phyloP scores from a whole-genome alignment of 1,140 invertebrate genomes.

The Lasaia peninsularis region DNA sequence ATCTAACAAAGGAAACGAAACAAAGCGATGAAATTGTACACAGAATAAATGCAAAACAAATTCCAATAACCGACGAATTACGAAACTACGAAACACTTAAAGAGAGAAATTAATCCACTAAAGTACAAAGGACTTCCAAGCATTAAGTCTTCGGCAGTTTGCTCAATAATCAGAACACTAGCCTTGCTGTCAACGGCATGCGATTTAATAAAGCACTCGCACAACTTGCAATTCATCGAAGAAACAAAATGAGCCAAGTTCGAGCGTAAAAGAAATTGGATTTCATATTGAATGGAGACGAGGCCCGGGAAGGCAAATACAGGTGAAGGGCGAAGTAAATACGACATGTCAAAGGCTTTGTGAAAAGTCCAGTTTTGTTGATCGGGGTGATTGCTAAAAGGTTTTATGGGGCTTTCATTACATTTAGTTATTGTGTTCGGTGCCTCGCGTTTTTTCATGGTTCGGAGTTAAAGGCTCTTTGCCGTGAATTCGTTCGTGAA shows the following conservation, averaged over 20 bases:
- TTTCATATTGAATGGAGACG: conserved; percentile 54
- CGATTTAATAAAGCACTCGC: conserved; percentile 46
- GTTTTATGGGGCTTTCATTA: background rate
- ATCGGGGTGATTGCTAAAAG: conserved; percentile 6
- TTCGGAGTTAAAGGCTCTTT: background rate
- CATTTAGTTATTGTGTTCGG: conserved; percentile 4
- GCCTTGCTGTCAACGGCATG: conserved; percentile 42
- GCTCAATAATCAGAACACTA: conserved; percentile 39
- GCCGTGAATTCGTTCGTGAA: too few relatives aligned
- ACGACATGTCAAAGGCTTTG: conserved; percentile 43
- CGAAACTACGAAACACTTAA: background rate
- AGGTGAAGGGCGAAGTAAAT: conserved; percentile 44
- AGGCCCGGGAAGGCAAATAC: conserved; percentile 29
- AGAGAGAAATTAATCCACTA: background rate
- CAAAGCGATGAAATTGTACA: background rate
- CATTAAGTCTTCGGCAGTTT: conserved; percentile 22
- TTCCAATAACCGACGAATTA: conserved; percentile 8
- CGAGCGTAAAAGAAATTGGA: conserved; percentile 57
- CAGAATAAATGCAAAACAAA: background rate
- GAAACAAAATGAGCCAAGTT: conserved; percentile 55
- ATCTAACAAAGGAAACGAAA: background rate
- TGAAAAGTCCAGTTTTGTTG: conserved; percentile 16
- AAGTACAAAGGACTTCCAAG: background rate
- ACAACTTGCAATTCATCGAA: conserved; percentile 43
- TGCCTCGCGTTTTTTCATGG: background rate